Percentiles rank a stretch among this genome's conserved stretches.
Evolutionary conservation across 2,888 invertebrate species (phyloP).

Genomic region (Trissolcus japonicus): DNA sequence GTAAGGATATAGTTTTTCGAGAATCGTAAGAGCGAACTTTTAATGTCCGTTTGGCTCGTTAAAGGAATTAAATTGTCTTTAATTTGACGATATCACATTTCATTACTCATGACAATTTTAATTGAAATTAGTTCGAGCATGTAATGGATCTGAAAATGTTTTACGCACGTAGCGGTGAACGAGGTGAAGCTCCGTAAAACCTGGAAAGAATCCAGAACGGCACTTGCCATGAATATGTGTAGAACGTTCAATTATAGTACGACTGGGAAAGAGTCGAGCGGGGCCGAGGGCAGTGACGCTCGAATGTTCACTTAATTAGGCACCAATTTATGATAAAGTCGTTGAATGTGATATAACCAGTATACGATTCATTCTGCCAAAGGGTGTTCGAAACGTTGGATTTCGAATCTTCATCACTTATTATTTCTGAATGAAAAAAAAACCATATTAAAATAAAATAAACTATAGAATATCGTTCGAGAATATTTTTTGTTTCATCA

Average conservation of each 20-base stretch:
- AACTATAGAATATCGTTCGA: too few relatives aligned
- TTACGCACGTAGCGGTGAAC: constrained; percentile 36
- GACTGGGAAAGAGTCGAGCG: constrained; percentile 39
- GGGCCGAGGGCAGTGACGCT: constrained; percentile 17
- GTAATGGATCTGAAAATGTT: constrained; percentile 47
- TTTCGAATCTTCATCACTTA: not conserved
- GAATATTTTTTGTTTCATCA: too few relatives aligned
- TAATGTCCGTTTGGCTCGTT: not conserved
- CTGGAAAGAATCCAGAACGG: constrained; percentile 62
- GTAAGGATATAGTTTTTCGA: not conserved
- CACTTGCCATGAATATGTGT: constrained; percentile 48
- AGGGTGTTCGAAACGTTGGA: constrained; percentile 32
- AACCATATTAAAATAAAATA: too few relatives aligned
- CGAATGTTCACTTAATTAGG: constrained; percentile 54
- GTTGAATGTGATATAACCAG: constrained; percentile 45
- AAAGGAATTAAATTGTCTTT: not conserved
- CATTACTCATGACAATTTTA: constrained; percentile 38
- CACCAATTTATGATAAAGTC: constrained; percentile 53
- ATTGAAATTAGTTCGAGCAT: constrained; percentile 44
- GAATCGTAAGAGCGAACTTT: not conserved
- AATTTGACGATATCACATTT: constrained; percentile 19
- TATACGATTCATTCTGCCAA: constrained; percentile 17
- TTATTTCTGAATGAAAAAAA: not conserved
- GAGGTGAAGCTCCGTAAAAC: constrained; percentile 46
- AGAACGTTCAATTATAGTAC: constrained; percentile 52